Conservation (phyloP, 2,113 vertebrate genomes). For the Ptyas mucosa region DNA sequence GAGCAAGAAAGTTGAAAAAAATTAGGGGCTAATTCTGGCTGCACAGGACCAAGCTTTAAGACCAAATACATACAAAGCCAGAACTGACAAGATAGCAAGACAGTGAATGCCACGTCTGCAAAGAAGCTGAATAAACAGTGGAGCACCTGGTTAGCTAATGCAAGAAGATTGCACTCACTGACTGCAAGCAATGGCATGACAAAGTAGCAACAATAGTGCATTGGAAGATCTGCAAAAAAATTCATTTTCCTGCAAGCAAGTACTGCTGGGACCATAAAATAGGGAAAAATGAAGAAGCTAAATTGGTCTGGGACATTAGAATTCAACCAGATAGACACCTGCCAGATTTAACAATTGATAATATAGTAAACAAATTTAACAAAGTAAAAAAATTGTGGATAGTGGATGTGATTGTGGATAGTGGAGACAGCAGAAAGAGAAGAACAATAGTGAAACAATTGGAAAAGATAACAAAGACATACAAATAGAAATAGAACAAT, state of each 20-base stretch:
- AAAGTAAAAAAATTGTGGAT: neutral
- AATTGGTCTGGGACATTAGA: neutral
- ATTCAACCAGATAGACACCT: neutral
- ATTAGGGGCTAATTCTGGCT: neutral
- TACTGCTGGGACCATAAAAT: neutral
- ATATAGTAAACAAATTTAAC: neutral
- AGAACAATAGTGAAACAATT: neutral
- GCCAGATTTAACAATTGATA: neutral
- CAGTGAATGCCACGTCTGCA: neutral
- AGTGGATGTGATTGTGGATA: neutral
- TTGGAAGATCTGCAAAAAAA: neutral
- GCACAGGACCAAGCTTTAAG: neutral
- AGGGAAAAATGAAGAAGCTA: neutral
- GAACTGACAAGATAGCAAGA: neutral
- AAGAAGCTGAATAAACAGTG: neutral
- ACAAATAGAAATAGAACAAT: neutral
- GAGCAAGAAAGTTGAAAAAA: neutral
- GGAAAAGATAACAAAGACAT: neutral
- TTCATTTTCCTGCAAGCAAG: neutral
- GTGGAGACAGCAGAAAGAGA: neutral
- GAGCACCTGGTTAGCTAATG: neutral
- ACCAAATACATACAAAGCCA: neutral
- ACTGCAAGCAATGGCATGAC: neutral
- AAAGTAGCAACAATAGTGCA: neutral
- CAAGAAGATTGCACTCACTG: neutral